These are phyloP conservation scores for Tachyglossus aculeatus DNA, from an alignment of 2,797 vertebrate genomes.

Conservation along the genomic window DNA sequence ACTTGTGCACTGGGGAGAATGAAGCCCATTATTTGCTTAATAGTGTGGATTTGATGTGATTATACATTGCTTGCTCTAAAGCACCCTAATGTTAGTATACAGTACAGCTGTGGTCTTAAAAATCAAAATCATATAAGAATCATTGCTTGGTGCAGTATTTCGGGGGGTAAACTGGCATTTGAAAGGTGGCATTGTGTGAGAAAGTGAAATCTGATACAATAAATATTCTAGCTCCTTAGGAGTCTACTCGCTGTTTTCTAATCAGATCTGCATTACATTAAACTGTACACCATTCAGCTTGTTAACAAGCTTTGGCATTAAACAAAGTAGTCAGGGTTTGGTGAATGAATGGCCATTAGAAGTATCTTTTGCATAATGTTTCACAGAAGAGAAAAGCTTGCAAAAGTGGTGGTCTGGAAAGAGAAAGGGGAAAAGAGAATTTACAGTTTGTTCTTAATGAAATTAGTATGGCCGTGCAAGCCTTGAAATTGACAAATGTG, in stretches of 20 bases:
- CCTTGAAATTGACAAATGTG: conserved; percentile 63
- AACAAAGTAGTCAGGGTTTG: conserved; percentile 78
- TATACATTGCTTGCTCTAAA: too few relatives aligned
- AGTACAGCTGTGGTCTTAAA: not conserved
- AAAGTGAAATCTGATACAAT: conserved; percentile 57
- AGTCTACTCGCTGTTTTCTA: conserved; percentile 79
- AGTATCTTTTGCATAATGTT: conserved; percentile 65
- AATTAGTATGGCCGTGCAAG: conserved; percentile 68
- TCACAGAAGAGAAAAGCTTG: conserved; percentile 52
- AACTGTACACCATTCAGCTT: conserved; percentile 74
- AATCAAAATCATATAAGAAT: conserved; percentile 29
- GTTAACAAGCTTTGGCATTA: conserved; percentile 82
- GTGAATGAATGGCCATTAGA: conserved; percentile 76
- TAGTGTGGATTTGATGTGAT: too few relatives aligned
- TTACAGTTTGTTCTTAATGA: conserved; percentile 61
- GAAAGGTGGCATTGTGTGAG: conserved; percentile 52
- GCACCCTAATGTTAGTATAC: conserved; percentile 36
- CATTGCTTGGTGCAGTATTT: conserved; percentile 25
- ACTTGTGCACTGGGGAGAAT: too few relatives aligned
- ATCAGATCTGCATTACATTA: conserved; percentile 83
- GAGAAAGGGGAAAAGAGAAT: conserved; percentile 68
- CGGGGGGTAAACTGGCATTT: conserved; percentile 24
- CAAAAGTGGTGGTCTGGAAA: conserved; percentile 63
- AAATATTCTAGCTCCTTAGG: conserved; percentile 48
- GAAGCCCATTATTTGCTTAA: too few relatives aligned